Base-by-base conservation (phyloP, 2,797 vertebrate genomes). In the Moxostoma hubbsi region DNA sequence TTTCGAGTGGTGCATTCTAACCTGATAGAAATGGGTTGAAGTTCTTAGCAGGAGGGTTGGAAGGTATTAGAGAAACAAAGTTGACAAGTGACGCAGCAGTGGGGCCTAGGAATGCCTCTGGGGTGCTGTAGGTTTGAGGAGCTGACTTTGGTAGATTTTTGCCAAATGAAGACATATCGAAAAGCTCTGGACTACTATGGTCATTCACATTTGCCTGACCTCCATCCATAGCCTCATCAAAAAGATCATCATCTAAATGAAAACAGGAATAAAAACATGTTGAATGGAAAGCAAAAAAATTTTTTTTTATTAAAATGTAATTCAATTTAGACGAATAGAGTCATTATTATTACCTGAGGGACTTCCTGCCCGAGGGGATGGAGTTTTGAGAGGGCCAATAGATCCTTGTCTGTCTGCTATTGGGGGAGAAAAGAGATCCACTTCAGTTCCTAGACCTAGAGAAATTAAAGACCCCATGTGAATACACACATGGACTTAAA, bases 11-110 rank as follows among this genome's bases (percentile, higher is more conserved):
- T 51, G 65, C 10, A 9, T 55, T 64, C 85, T 80, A 87, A 95
- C 95, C 94, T 75, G 94, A 91, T 79, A 98, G 88, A 88, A 99
- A 98, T 16, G 97, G 98, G 89, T 98, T 99, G 78, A 92, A 91
- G 55, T 89, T 93, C 88, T 95, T 97, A 69, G 91, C 77, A 45
- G 88, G 77, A 0, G 90, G 84, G 79, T 95, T 93, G 0, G 68
- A 66, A 12, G 95, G 89, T 6, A 98, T 95, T 86, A 99, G 81
- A 9, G 85, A 93, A 68, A 98, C 96, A 82, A 98, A 90, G 86
- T 99, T 96, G 81, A 98, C 96, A 85, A 99, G 89, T 0, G 96
- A 96, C 73, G 96, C 97, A 9, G 92, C 96, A 0, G 93, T 92
- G 1, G 96, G 96, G 51, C 92, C 96, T 46, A 99, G 92, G 90